Conservation (phyloP, 2,113 vertebrate genomes). For the Halcyon malimbica region DNA sequence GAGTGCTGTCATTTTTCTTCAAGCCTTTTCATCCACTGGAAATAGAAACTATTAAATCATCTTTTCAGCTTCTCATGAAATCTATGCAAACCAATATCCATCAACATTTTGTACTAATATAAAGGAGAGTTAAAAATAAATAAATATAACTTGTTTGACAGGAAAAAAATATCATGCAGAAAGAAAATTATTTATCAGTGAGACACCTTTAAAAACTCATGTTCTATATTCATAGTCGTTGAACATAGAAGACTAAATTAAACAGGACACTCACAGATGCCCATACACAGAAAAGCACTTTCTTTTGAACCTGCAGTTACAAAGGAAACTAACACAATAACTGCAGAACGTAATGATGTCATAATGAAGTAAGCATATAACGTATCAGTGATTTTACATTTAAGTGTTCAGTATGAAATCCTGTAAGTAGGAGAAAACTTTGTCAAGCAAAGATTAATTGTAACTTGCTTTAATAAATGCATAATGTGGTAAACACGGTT, state of each 20-base stretch:
- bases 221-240: neutral
- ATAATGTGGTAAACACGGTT: neutral
- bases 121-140: neutral
- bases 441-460: neutral
- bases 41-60: neutral
- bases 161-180: neutral
- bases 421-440: neutral
- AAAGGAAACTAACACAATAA: neutral
- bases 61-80: neutral
- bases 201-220: neutral
- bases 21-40: neutral
- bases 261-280: accelerated
- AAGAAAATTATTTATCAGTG: neutral
- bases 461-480: neutral
- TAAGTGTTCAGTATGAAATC: neutral
- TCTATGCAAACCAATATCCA: neutral
- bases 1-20: neutral
- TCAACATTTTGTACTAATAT: neutral
- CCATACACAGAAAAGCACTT: neutral
- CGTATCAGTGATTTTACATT: neutral
- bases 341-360: neutral
- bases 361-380: neutral
- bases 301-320: neutral
- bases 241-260: neutral
- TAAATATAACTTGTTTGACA: neutral